Percentiles rank a stretch among this genome's conserved stretches.
phyloP scores from a whole-genome alignment of 2,797 vertebrate species.

The Falco naumanni region DNA sequence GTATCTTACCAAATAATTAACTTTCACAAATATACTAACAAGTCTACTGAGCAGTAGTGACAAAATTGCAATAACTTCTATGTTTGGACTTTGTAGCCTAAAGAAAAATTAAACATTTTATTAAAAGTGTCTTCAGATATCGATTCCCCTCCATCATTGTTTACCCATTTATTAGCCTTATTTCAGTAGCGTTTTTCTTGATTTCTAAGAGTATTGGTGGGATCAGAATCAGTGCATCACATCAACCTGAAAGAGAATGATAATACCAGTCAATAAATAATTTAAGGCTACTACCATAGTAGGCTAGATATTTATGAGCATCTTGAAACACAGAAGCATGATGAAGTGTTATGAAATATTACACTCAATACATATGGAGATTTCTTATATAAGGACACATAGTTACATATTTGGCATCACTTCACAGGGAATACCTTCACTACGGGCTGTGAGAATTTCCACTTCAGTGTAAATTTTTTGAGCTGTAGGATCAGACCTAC shows the following conservation, averaged over 20 bases:
- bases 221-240: neutral
- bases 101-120: neutral
- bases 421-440: neutral
- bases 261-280: neutral
- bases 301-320: neutral
- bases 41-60: slow-evolving; percentile 73
- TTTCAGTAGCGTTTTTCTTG: neutral
- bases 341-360: neutral
- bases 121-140: neutral
- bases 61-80: slow-evolving; percentile 80
- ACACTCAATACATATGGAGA: neutral
- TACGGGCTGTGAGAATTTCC: neutral
- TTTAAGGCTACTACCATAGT: neutral
- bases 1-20: slow-evolving; percentile 90
- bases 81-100: slow-evolving; percentile 53
- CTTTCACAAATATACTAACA: slow-evolving; percentile 83
- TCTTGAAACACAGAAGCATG: neutral
- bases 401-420: neutral
- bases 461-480: neutral
- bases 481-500: neutral
- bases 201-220: neutral
- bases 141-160: neutral
- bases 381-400: neutral
- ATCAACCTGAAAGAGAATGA: neutral
- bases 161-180: neutral